A percentile compares a stretch with the other conserved stretches of the same genome.
Evolutionary conservation across 2,113 vertebrate genomes (phyloP).

Genomic region (Theristicus caerulescens): DNA sequence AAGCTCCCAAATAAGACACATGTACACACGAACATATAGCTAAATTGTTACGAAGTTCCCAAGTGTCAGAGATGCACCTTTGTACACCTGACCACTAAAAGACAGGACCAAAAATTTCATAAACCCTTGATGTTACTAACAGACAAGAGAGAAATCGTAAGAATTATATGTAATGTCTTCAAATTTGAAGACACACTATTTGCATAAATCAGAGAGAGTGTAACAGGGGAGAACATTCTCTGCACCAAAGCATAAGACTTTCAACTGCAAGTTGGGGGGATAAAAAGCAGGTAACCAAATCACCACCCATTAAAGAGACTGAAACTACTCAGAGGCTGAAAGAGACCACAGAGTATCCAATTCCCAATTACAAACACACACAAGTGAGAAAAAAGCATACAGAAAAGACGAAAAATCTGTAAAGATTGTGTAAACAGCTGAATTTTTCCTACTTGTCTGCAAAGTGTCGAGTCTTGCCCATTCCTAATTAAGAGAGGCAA

Average conservation of each 20-base stretch:
- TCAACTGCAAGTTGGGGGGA: background rate
- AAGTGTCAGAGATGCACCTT: background rate
- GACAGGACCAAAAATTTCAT: background rate
- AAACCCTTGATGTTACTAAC: background rate
- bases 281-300: background rate
- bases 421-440: background rate
- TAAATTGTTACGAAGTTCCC: background rate
- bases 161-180: background rate
- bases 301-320: background rate
- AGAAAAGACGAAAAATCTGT: background rate
- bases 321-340: background rate
- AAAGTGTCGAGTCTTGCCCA: background rate
- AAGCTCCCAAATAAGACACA: background rate
- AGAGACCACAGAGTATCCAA: background rate
- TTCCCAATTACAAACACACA: background rate
- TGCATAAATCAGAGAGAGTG: background rate
- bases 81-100: background rate
- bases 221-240: background rate
- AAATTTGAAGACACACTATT: background rate
- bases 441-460: background rate
- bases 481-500: background rate
- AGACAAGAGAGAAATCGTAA: background rate
- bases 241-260: background rate
- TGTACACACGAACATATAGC: accelerated
- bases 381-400: background rate